Evolutionary conservation across 1,140 invertebrate genomes (phyloP).

Genomic region (Drosophila seguyi): DNA sequence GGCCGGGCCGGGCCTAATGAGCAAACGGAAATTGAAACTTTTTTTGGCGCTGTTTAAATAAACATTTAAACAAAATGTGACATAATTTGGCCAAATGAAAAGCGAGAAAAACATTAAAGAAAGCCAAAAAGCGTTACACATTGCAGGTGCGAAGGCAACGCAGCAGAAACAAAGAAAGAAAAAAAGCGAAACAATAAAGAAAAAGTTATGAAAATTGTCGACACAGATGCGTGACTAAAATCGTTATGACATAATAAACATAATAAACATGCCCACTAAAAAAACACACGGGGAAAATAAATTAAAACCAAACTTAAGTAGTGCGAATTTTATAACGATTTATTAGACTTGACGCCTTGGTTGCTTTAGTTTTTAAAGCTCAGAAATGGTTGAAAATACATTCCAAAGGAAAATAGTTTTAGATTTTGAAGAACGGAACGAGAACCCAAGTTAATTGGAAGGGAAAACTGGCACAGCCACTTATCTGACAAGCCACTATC

Average conservation of each 20-base stretch:
- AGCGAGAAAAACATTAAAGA: conserved; percentile 1
- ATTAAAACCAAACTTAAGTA: conserved; percentile 24
- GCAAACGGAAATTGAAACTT: conserved; percentile 74
- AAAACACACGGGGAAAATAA: conserved; percentile 17
- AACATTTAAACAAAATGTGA: conserved; percentile 61
- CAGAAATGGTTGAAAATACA: neutral
- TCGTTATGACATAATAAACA: conserved; percentile 73
- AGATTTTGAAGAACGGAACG: conserved; percentile 21
- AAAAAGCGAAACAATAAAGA: conserved; percentile 31
- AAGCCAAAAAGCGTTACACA: conserved; percentile 36
- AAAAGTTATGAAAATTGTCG: conserved; percentile 55
- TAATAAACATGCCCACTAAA: conserved; percentile 53
- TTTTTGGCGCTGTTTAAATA: conserved; percentile 59
- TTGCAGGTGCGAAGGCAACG: conserved; percentile 38
- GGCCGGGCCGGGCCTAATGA: conserved; percentile 48
- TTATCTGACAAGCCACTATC: conserved; percentile 62
- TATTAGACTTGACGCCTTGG: conserved; percentile 37
- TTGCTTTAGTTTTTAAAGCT: conserved; percentile 29
- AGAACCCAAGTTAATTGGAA: conserved; percentile 21
- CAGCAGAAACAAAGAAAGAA: conserved; percentile 33
- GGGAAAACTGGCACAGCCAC: conserved; percentile 31
- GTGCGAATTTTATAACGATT: conserved; percentile 57
- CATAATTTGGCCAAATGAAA: conserved; percentile 59
- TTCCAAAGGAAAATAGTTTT: conserved; percentile 13
- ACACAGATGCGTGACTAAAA: conserved; percentile 67